Evolutionary conservation across 2,113 vertebrate species (phyloP).

Genomic region (Arenaria interpres): DNA sequence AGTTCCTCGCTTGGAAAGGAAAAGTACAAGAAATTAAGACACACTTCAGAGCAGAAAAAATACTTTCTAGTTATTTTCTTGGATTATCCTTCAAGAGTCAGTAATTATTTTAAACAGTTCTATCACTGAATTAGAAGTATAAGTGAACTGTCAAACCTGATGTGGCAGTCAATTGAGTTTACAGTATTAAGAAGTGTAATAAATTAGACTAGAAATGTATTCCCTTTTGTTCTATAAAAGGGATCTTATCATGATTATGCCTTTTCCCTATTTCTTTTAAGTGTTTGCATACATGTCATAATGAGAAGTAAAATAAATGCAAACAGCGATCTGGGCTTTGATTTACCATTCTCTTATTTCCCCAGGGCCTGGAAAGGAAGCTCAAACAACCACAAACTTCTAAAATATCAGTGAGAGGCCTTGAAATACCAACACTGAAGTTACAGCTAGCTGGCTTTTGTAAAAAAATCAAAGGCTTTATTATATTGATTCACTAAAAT

Average conservation of each 20-base stretch:
- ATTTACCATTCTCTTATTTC: conserved; percentile 75
- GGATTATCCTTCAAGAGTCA: background rate
- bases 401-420: conserved; percentile 73
- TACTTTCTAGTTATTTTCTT: background rate
- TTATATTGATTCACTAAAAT: conserved; percentile 74
- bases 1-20: background rate
- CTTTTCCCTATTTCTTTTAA: conserved; percentile 63
- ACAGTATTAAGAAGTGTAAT: conserved; percentile 16
- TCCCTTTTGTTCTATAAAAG: conserved; percentile 39
- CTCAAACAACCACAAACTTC: conserved; percentile 74
- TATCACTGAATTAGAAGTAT: background rate
- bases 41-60: background rate
- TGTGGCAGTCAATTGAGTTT: background rate
- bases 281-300: conserved; percentile 66
- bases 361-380: conserved; percentile 73
- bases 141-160: conserved; percentile 34
- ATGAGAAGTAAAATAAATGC: conserved; percentile 77
- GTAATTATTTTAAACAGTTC: background rate
- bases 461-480: conserved; percentile 75
- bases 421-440: conserved; percentile 75
- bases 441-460: conserved; percentile 63
- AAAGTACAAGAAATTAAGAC: background rate
- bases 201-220: conserved; percentile 33
- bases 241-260: conserved; percentile 41
- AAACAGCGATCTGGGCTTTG: conserved; percentile 66